Conservation (phyloP, 2,113 vertebrate species). For the Psephotus haematonotus region DNA sequence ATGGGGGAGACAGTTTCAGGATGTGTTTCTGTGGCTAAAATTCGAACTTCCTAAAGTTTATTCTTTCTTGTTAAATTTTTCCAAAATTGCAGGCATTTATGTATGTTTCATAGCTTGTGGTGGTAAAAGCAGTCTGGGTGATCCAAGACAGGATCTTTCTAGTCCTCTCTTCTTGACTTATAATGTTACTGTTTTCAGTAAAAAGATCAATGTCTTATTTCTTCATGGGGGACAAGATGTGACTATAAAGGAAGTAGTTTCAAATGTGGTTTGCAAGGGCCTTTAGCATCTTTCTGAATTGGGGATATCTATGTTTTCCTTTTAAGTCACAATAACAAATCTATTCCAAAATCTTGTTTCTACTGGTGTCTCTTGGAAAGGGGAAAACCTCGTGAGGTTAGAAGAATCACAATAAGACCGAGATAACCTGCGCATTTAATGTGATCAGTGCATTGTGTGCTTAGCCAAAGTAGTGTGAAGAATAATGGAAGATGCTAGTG, state of each 20-base stretch:
- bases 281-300: not conserved
- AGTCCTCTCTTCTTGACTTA: not conserved
- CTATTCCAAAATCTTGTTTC: not conserved
- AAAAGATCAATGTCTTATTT: not conserved
- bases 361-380: not conserved
- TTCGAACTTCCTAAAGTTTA: not conserved
- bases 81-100: not conserved
- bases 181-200: not conserved
- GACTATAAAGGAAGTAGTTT: not conserved
- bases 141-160: not conserved
- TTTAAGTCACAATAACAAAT: not conserved
- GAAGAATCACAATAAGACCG: not conserved
- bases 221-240: not conserved
- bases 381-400: not conserved
- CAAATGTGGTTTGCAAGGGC: not conserved
- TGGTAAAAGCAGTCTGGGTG: not conserved
- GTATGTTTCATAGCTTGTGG: not conserved
- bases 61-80: not conserved
- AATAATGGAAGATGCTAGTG: not conserved
- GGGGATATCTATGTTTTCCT: not conserved
- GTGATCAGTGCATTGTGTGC: not conserved
- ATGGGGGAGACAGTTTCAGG: not conserved
- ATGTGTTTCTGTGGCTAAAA: not conserved
- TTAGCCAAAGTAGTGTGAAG: not conserved
- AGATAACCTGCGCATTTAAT: not conserved